phyloP scores from a whole-genome alignment of 1,140 invertebrate genomes.

The Solenopsis invicta region DNA sequence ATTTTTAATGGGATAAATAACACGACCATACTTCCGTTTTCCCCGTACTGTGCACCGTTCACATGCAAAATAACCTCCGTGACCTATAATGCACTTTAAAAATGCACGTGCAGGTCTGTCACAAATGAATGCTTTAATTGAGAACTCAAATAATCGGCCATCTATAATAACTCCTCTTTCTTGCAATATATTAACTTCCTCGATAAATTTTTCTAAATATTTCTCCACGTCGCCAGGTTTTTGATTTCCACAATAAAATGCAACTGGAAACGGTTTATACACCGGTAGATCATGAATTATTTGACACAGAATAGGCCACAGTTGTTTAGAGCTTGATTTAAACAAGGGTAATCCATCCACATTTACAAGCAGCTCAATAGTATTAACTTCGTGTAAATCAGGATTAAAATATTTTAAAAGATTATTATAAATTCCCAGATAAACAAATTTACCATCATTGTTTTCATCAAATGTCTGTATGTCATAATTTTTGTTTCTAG shows the following conservation, averaged over 20 bases:
- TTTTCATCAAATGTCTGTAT: neutral
- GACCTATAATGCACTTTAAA: constrained; percentile 23
- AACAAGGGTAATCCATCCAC: constrained; percentile 4
- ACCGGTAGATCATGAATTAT: neutral
- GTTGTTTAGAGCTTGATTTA: constrained; percentile 5
- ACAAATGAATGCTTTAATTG: constrained; percentile 23
- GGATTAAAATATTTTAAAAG: neutral
- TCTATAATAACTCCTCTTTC: neutral
- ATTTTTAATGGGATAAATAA: constrained; percentile 11
- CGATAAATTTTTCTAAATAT: constrained; percentile 10
- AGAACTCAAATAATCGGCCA: neutral
- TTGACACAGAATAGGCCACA: constrained; percentile 23
- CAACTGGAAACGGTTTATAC: constrained; percentile 9
- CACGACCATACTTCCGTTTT: neutral
- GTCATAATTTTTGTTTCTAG: neutral
- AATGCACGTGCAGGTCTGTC: constrained; percentile 37
- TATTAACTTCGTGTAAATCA: neutral
- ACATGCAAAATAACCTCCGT: constrained; percentile 4
- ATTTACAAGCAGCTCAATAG: neutral
- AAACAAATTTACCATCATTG: neutral
- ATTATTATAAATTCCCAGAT: neutral
- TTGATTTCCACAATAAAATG: neutral
- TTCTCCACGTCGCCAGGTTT: neutral
- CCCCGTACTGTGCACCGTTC: neutral
- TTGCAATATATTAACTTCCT: neutral